Conservation (phyloP, 2,113 vertebrate genomes). For the Henicopernis longicauda region DNA sequence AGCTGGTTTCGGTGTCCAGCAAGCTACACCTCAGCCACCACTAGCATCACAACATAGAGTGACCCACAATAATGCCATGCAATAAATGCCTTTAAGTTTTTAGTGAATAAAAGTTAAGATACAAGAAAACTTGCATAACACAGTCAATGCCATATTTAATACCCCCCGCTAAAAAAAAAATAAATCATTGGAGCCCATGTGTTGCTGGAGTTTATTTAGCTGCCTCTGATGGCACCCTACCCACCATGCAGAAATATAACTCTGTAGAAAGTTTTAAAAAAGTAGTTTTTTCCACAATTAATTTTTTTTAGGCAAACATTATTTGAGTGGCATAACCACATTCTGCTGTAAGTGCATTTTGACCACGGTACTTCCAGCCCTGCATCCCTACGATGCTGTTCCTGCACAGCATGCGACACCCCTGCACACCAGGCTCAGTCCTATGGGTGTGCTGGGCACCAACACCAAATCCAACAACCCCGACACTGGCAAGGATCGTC, state of each 20-base stretch:
- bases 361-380: not conserved
- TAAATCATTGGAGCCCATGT: not conserved
- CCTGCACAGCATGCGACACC: not conserved
- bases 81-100: not conserved
- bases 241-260: accelerated
- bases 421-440: not conserved
- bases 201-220: not conserved
- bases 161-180: not conserved
- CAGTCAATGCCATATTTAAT: not conserved
- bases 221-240: not conserved
- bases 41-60: not conserved
- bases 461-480: not conserved
- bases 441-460: accelerated
- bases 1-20: not conserved
- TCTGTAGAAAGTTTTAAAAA: not conserved
- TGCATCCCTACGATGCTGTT: accelerated
- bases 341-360: not conserved
- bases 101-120: not conserved
- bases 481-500: not conserved
- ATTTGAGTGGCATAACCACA: not conserved
- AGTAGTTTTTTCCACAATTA: not conserved
- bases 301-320: not conserved
- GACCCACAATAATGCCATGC: not conserved
- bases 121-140: not conserved
- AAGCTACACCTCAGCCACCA: not conserved